Conservation (phyloP, 2,888 invertebrate genomes). For the Himalopsyche anomala region DNA sequence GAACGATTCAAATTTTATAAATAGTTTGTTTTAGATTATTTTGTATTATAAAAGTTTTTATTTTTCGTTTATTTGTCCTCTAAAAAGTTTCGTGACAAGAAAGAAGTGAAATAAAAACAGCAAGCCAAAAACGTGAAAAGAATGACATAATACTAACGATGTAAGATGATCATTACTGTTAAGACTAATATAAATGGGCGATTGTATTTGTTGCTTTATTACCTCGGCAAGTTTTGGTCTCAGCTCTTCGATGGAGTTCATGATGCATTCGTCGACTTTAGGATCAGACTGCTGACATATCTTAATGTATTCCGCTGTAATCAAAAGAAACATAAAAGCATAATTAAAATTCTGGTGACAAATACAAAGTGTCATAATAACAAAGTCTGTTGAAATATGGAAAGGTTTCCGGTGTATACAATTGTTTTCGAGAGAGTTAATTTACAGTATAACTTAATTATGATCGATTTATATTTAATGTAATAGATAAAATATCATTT, state of each 20-base stretch:
- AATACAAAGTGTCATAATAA: not conserved
- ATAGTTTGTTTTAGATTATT: too few species aligned
- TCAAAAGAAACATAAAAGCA: conserved; percentile 56
- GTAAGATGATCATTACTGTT: too few species aligned
- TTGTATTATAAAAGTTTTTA: too few species aligned
- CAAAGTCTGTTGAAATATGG: not conserved
- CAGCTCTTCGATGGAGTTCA: conserved; percentile 78
- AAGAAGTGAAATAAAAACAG: too few species aligned
- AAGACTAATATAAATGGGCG: not conserved
- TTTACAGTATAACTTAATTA: not conserved
- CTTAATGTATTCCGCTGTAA: conserved; percentile 81
- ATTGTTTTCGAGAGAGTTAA: not conserved
- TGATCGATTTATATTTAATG: too few species aligned
- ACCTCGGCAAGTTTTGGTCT: conserved; percentile 78
- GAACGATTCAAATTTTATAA: too few species aligned
- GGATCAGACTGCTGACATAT: conserved; percentile 81
- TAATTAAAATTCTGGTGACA: too few species aligned
- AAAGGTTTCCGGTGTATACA: not conserved
- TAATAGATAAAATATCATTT: too few species aligned
- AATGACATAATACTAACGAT: too few species aligned
- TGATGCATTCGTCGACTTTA: conserved; percentile 79
- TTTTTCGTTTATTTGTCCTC: too few species aligned
- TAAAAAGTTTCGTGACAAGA: too few species aligned
- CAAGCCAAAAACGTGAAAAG: too few species aligned
- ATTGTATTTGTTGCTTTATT: conserved; percentile 47